Base-by-base conservation (phyloP, 2,888 invertebrate species). In the Parnassius smintheus region DNA sequence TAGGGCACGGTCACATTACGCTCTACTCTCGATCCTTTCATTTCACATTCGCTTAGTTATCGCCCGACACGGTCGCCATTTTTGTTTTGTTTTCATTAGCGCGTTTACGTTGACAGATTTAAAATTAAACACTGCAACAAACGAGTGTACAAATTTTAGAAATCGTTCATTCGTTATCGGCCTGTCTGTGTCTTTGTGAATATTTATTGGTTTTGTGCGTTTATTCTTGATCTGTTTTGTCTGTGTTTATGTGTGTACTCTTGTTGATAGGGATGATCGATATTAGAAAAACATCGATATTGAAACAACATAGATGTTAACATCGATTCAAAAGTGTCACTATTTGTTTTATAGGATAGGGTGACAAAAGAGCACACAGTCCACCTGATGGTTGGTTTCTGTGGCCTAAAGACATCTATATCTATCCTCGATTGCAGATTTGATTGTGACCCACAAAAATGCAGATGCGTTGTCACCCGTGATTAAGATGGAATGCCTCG, bases 21-120 rank as follows among this genome's bases (percentile, higher is more conserved):
- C 18, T 18, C 49, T 18, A 50, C 18, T 18, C 18, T 9, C 13
- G 12, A 13, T 18, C 44, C 54, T 54, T 25, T 11, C 12, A 44
- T 42, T 25, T 45, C 46, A 22, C 56, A 46, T 56, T 56, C 22
- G 2, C 22, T 46, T 11, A 13, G 42, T 44, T 55, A 3, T 35
- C 52, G 52, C 35, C 56, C 25, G 56, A 45, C 22, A 25, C 56
- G 25, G 45, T 46, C 56, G 46, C 46, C 56, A 55, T 55, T 12
- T 44, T 25, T 46, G 2, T 45, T 56, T 56, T 56, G 8, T 9
- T 56, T 46, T 46, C 12, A 49, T 56, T 49, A 35, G 49, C 41
- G 56, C 49, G 56, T 35, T 41, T 49, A 46, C 3, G 10, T 10
- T 48, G 48, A 25, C 41, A 49, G 35, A 12, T 9, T n/a, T 35